These are phyloP conservation scores for Paedocypris micromegethes DNA, from an alignment of 2,797 vertebrate species.

Conservation along the genomic window DNA sequence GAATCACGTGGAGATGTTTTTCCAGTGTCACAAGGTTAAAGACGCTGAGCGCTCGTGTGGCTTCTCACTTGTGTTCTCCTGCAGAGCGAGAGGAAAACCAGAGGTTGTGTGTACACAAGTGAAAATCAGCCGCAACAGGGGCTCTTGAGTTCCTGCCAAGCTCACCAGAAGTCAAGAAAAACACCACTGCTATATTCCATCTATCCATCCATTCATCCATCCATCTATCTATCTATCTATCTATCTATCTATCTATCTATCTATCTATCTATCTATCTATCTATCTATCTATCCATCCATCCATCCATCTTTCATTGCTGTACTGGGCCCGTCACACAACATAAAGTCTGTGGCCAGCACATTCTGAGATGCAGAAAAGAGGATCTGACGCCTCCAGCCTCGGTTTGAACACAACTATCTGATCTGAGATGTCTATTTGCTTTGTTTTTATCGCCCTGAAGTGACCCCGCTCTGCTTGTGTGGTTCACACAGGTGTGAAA, in stretches of 20 bases:
- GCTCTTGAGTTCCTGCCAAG: background rate
- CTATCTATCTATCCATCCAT: too few species aligned
- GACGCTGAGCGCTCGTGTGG: constrained; percentile 19
- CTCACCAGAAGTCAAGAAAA: constrained; percentile 5
- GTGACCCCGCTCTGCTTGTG: constrained; percentile 1
- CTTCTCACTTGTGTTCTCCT: constrained; percentile 27
- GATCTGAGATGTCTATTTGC: background rate
- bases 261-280: too few species aligned
- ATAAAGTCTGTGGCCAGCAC: too few species aligned
- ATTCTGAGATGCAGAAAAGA: constrained; percentile 1
- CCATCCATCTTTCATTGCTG: too few species aligned
- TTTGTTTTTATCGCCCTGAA: constrained; percentile 13
- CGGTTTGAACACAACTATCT: background rate
- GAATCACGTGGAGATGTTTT: constrained; percentile 27
- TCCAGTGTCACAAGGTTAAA: constrained; percentile 31
- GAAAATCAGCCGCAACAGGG: constrained; percentile 3
- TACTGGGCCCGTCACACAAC: too few species aligned
- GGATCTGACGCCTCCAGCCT: background rate
- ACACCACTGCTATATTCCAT: background rate
- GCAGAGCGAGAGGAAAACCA: constrained; percentile 14
- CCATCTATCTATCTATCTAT: too few species aligned
- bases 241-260: too few species aligned
- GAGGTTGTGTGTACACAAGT: constrained; percentile 31
- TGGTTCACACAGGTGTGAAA: constrained; percentile 6
- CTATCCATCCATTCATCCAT: background rate